Evolutionary conservation across 1,140 invertebrate genomes (phyloP).

Genomic region (Nasonia longicornis): DNA sequence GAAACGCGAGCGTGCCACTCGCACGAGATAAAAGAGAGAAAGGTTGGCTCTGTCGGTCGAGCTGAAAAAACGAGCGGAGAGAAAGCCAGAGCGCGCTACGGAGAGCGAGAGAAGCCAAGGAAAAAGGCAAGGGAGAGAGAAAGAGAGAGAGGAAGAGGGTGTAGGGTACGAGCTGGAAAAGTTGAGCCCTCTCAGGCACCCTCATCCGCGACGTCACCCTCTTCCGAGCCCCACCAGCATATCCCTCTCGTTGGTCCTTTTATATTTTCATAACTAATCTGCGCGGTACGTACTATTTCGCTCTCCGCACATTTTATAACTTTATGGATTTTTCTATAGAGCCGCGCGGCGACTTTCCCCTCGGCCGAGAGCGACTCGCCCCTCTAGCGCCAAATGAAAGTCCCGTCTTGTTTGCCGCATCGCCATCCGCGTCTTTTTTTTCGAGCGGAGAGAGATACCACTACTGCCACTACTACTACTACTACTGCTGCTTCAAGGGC

Average conservation of each 20-base stretch:
- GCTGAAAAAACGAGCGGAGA: background rate
- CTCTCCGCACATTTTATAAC: slow-evolving; percentile 67
- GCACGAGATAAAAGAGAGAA: slow-evolving; percentile 25
- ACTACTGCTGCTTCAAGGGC: slow-evolving; percentile 38
- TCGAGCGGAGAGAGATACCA: background rate
- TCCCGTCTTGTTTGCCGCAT: slow-evolving; percentile 47
- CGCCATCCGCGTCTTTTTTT: slow-evolving; percentile 30
- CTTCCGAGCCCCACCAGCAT: slow-evolving; percentile 45
- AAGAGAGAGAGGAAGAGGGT: slow-evolving; percentile 27
- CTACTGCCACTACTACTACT: slow-evolving; percentile 7
- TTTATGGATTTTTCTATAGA: slow-evolving; percentile 67
- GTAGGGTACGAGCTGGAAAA: slow-evolving; percentile 60
- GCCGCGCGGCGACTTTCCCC: slow-evolving; percentile 27
- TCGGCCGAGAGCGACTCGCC: background rate
- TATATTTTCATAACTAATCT: slow-evolving; percentile 69
- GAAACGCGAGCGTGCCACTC: slow-evolving; percentile 13
- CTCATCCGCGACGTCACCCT: slow-evolving; percentile 58
- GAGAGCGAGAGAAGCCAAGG: slow-evolving; percentile 6
- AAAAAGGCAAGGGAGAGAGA: background rate
- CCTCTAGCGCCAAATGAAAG: slow-evolving; percentile 54
- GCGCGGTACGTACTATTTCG: slow-evolving; percentile 66
- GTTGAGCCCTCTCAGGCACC: slow-evolving; percentile 62
- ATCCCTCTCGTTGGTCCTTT: slow-evolving; percentile 54
- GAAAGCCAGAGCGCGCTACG: background rate
- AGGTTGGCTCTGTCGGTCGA: background rate